These are phyloP conservation scores for Galagoides demidoff DNA, from an alignment of 2,797 vertebrate genomes.

Conservation along the genomic window DNA sequence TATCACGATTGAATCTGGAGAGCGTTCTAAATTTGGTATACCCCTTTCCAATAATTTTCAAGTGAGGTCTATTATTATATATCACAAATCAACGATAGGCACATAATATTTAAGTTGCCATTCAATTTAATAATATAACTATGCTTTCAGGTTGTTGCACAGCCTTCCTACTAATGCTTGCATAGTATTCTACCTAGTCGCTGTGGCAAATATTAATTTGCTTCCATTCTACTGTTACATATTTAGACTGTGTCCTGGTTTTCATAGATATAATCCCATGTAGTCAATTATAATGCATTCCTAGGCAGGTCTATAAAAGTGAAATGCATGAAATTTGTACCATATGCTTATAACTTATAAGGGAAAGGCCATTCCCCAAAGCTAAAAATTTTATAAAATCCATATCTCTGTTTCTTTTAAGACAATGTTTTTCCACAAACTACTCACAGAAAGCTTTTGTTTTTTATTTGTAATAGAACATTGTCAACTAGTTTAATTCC, in stretches of 20 bases:
- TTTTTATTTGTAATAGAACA: not conserved
- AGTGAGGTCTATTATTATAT: not conserved
- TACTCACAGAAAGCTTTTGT: conserved; percentile 37
- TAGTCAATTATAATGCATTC: not conserved
- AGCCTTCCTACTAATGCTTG: not conserved
- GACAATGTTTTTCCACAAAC: not conserved
- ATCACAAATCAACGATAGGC: not conserved
- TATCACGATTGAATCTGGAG: not conserved
- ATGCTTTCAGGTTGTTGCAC: not conserved
- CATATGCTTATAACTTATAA: not conserved
- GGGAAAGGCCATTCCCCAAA: not conserved
- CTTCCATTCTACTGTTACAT: not conserved
- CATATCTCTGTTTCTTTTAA: conserved; percentile 20
- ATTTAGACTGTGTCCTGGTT: not conserved
- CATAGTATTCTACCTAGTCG: not conserved
- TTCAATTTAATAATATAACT: conserved; percentile 11
- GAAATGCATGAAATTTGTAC: conserved; percentile 19
- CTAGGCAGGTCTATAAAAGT: not conserved
- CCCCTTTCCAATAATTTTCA: not conserved
- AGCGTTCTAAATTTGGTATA: not conserved
- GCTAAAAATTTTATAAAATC: conserved; percentile 38
- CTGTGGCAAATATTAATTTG: conserved; percentile 6
- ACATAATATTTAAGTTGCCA: not conserved
- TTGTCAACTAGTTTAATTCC: conserved; percentile 7
- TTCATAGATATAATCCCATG: not conserved